phyloP scores from a whole-genome alignment of 1,140 invertebrate genomes.

The Atta texana region DNA sequence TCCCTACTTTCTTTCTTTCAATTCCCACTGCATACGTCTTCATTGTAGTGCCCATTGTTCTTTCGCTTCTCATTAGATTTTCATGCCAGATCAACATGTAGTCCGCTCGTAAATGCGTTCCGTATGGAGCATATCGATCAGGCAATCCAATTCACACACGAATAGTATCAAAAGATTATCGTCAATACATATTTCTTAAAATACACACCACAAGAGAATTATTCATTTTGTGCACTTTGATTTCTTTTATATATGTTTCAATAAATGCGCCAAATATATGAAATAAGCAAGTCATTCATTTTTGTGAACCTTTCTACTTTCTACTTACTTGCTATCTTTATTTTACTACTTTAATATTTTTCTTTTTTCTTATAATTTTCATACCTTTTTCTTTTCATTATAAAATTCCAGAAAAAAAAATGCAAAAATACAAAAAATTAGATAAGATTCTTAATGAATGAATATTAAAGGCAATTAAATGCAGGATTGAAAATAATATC shows the following conservation, averaged over 20 bases:
- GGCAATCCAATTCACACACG: not conserved
- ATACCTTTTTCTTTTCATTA: not conserved
- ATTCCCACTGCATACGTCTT: not conserved
- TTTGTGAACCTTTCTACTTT: not conserved
- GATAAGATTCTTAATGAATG: not conserved
- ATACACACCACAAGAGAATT: not conserved
- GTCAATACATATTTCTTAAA: conserved; percentile 18
- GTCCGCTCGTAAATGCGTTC: not conserved
- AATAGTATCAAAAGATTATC: not conserved
- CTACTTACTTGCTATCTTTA: not conserved
- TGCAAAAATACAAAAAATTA: not conserved
- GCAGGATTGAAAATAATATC: not conserved
- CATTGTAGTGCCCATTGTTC: conserved; percentile 35
- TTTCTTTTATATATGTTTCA: not conserved
- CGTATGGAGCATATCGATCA: conserved; percentile 11
- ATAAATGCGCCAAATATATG: conserved; percentile 4
- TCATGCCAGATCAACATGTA: conserved; percentile 39
- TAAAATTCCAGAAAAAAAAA: not conserved
- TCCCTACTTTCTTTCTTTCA: conserved; percentile 34
- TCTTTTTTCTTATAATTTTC: not conserved
- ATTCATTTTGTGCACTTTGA: not conserved
- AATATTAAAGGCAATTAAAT: not conserved
- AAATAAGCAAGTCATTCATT: not conserved
- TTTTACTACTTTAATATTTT: not conserved
- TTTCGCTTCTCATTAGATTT: conserved; percentile 19